Conservation (phyloP, 2,797 vertebrate species). For the Allobates femoralis region DNA sequence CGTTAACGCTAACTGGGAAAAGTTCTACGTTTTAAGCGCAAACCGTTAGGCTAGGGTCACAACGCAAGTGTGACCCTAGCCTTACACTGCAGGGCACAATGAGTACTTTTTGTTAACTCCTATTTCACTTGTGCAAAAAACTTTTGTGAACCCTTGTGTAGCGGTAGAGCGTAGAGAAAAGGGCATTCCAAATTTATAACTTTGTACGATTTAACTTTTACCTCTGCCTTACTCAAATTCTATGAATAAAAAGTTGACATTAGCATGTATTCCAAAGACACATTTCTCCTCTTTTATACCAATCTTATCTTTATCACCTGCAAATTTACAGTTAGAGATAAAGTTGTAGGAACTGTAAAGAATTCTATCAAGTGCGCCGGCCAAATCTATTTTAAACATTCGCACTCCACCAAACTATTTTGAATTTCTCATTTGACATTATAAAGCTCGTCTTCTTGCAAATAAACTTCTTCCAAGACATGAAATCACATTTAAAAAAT, state of each 20-base stretch:
- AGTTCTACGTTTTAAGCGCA: no score
- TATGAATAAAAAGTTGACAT: not conserved
- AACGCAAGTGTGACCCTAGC: no score
- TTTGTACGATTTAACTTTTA: not conserved
- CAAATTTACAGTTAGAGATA: slow-evolving; percentile 52
- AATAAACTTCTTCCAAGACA: slow-evolving; percentile 59
- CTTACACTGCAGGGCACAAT: no score
- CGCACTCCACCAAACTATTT: slow-evolving; percentile 56
- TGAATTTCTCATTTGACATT: slow-evolving; percentile 57
- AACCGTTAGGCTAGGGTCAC: no score
- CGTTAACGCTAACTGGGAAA: no score
- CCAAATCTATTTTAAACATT: slow-evolving; percentile 52
- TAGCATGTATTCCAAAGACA: not conserved
- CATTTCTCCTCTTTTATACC: slow-evolving; percentile 16
- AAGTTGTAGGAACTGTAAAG: slow-evolving; percentile 34
- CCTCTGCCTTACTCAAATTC: not conserved
- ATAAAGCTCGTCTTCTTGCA: slow-evolving; percentile 60
- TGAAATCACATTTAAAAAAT: slow-evolving; percentile 62
- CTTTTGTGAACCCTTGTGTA: not conserved
- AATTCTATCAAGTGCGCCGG: slow-evolving; percentile 20
- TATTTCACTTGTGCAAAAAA: no score
- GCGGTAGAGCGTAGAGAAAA: not conserved
- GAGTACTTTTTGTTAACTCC: no score
- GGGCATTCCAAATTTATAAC: not conserved
- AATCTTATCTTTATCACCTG: slow-evolving; percentile 25